phyloP scores from a whole-genome alignment of 2,797 vertebrate species.

The Coracias cyanogaster region DNA sequence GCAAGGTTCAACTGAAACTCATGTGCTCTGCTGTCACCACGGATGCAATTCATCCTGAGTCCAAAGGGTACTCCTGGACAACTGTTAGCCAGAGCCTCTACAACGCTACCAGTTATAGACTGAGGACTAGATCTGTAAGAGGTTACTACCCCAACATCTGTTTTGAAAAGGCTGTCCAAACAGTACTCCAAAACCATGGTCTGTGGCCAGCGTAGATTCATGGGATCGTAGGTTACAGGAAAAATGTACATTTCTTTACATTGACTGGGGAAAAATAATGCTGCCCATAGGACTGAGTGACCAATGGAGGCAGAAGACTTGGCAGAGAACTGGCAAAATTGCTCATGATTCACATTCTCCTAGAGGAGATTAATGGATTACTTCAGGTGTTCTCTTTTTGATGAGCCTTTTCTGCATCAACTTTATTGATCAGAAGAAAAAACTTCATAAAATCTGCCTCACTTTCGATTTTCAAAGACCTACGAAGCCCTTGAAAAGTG shows the following conservation, averaged over 20 bases:
- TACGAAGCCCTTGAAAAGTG: background rate
- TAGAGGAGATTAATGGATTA: background rate
- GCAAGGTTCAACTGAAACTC: background rate
- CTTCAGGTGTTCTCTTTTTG: background rate
- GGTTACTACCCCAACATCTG: background rate
- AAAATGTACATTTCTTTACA: background rate
- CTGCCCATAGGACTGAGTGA: background rate
- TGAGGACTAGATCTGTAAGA: background rate
- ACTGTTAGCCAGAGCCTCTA: background rate
- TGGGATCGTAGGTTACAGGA: background rate
- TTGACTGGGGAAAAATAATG: background rate
- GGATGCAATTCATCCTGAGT: background rate
- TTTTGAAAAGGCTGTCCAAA: background rate
- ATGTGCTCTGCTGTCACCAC: background rate
- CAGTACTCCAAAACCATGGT: background rate
- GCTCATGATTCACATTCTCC: background rate
- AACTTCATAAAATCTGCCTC: background rate
- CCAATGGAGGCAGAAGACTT: background rate
- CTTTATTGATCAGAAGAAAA: background rate
- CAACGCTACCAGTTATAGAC: background rate
- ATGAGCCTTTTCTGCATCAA: background rate
- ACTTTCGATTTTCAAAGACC: background rate
- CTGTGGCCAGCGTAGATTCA: background rate
- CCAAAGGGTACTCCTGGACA: background rate
- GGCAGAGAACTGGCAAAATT: background rate